phyloP scores from a whole-genome alignment of 2,888 invertebrate species.

The Pyrochroa serraticornis region DNA sequence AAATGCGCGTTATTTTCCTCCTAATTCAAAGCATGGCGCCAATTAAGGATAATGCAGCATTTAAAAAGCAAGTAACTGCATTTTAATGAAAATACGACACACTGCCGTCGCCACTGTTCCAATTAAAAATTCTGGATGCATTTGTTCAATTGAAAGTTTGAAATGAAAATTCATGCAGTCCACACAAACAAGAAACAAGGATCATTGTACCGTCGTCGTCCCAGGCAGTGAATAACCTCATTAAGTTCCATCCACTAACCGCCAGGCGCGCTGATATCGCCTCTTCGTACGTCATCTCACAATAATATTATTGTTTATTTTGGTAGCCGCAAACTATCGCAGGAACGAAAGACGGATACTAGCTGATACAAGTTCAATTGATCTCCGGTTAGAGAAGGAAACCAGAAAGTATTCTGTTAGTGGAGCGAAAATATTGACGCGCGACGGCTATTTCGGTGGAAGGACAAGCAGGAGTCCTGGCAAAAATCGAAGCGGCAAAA shows the following conservation, averaged over 20 bases:
- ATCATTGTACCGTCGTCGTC: constrained; percentile 27
- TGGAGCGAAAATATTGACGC: too few species aligned
- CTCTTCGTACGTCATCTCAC: constrained; percentile 19
- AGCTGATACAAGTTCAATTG: background rate
- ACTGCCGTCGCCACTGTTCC: constrained; percentile 12
- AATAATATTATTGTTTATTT: constrained; percentile 30
- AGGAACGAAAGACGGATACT: constrained; percentile 13
- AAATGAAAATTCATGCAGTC: constrained; percentile 29
- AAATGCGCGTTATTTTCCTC: constrained; percentile 1
- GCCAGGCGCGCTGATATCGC: constrained; percentile 27
- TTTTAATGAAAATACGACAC: constrained; percentile 24
- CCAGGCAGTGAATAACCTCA: constrained; percentile 30
- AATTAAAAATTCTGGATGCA: constrained; percentile 30
- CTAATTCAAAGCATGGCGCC: constrained; percentile 25
- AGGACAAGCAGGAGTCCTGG: too few species aligned
- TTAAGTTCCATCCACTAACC: constrained; percentile 25
- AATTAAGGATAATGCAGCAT: constrained; percentile 20
- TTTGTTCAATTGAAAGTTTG: constrained; percentile 23
- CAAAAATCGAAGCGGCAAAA: too few species aligned
- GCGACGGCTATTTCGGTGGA: too few species aligned
- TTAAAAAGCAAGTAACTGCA: constrained; percentile 22
- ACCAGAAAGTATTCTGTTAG: too few species aligned
- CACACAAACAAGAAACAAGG: constrained; percentile 27
- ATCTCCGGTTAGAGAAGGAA: too few species aligned
- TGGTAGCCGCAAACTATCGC: constrained; percentile 5